phyloP scores from a whole-genome alignment of 2,113 vertebrate species.

The Bufo bufo region DNA sequence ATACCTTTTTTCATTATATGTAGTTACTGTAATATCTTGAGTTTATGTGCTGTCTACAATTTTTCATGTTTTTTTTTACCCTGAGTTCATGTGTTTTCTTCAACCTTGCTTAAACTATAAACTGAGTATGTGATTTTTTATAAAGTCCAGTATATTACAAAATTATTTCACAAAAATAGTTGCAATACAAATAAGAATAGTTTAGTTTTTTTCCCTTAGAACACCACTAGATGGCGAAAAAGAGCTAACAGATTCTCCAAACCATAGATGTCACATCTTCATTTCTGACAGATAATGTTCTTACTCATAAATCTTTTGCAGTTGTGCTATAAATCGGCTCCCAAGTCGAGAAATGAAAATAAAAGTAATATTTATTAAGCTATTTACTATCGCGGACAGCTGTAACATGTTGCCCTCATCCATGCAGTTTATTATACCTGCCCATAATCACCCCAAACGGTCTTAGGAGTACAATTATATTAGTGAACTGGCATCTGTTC shows the following conservation, averaged over 20 bases:
- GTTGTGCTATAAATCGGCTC: conserved; percentile 31
- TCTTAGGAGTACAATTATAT: conserved; percentile 40
- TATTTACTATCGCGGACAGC: conserved; percentile 31
- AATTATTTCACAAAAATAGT: not conserved
- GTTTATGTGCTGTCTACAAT: not conserved
- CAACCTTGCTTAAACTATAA: not conserved
- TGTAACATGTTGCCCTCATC: conserved; percentile 36
- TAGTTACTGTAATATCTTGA: not conserved
- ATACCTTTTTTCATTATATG: not conserved
- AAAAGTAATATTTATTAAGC: conserved; percentile 39
- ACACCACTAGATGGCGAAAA: conserved; percentile 22
- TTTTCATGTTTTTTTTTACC: not conserved
- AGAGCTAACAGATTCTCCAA: not conserved
- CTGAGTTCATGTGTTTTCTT: not conserved
- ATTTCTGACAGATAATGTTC: not conserved
- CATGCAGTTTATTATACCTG: conserved; percentile 38
- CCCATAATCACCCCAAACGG: conserved; percentile 37
- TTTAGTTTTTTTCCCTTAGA: not conserved
- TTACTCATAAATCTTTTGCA: conserved; percentile 11
- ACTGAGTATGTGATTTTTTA: not conserved
- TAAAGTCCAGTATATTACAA: not conserved
- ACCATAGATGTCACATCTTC: conserved; percentile 23
- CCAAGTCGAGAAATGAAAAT: conserved; percentile 26
- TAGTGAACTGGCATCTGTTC: conserved; percentile 43
- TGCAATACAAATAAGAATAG: not conserved